Percentiles rank a stretch among this genome's conserved stretches.
Evolutionary conservation across 2,113 vertebrate species (phyloP).

Genomic region (Chiloscyllium plagiosum): DNA sequence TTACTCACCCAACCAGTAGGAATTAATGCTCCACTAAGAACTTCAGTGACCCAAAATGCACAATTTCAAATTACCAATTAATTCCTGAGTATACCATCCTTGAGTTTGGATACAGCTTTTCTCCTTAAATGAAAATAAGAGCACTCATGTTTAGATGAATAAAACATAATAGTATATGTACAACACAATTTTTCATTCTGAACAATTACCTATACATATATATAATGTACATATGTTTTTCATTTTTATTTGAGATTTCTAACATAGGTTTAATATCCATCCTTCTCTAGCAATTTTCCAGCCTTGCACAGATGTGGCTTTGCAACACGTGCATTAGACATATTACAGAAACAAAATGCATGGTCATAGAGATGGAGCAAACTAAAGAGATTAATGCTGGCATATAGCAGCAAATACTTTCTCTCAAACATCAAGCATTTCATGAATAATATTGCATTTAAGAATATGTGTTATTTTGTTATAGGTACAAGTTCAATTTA

Average conservation of each 20-base stretch:
- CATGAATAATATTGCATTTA: background rate
- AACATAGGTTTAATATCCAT: background rate
- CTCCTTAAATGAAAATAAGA: background rate
- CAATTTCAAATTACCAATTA: background rate
- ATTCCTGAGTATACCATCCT: background rate
- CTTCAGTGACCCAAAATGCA: background rate
- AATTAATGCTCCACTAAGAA: background rate
- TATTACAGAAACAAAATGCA: background rate
- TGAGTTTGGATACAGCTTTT: background rate
- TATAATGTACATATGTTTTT: background rate
- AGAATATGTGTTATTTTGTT: slow-evolving; percentile 19
- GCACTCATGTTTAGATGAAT: background rate
- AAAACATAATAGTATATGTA: background rate
- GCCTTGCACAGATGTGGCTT: background rate
- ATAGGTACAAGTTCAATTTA: background rate
- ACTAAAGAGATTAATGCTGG: background rate
- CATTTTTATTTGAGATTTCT: background rate
- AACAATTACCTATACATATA: background rate
- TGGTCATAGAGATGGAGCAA: background rate
- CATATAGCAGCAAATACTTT: background rate
- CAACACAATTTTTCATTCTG: background rate
- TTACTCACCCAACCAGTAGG: background rate
- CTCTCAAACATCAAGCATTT: background rate
- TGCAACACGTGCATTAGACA: background rate
- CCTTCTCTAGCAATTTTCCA: background rate